A percentile compares a stretch with the other conserved stretches of the same genome.
Conservation (phyloP, 2,888 invertebrate genomes). For the Eupithecia tripunctaria region DNA sequence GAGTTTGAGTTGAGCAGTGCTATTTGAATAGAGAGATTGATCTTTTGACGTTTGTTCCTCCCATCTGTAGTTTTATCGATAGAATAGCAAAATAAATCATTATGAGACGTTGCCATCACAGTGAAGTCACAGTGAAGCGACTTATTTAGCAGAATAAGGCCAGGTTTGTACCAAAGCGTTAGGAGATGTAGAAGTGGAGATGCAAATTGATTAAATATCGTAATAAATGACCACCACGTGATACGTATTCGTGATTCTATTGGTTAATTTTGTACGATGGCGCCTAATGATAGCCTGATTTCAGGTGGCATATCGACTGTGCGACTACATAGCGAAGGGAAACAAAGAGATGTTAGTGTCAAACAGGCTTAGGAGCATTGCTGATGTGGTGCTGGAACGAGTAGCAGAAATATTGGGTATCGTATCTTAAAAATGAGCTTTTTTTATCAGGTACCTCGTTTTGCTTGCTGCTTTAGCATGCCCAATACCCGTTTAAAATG, state of each 20-base stretch:
- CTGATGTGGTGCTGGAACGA: constrained; percentile 83
- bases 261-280: not conserved
- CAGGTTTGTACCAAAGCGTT: too few relatives aligned
- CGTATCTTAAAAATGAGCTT: not conserved
- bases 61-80: too few relatives aligned
- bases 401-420: constrained; percentile 82
- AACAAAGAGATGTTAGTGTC: constrained; percentile 83
- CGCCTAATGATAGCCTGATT: not conserved
- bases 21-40: too few relatives aligned
- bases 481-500: not conserved
- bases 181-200: too few relatives aligned
- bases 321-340: constrained; percentile 78
- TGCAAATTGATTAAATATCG: too few relatives aligned
- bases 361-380: constrained; percentile 82
- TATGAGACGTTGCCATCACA: too few relatives aligned
- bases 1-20: too few relatives aligned
- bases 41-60: too few relatives aligned
- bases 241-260: not conserved
- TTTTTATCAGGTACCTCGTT: not conserved
- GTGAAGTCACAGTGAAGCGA: too few relatives aligned
- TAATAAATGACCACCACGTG: too few relatives aligned
- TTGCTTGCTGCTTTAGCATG: not conserved
- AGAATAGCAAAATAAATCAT: too few relatives aligned
- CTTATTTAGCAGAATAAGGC: too few relatives aligned
- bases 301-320: constrained; percentile 78